Conservation (phyloP, 1,140 invertebrate genomes). For the Limonius californicus region DNA sequence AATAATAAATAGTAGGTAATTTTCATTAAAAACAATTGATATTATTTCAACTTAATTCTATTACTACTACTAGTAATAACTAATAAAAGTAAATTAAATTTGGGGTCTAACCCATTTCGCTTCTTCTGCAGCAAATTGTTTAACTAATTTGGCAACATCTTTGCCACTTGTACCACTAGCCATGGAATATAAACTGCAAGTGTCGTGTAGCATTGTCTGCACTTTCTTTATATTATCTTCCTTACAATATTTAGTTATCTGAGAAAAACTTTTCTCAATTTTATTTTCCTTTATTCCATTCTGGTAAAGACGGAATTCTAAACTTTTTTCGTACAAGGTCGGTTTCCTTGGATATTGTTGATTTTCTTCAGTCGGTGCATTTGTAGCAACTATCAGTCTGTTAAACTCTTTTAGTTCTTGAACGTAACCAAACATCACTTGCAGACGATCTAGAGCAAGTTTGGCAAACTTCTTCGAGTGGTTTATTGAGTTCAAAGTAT, state of each 20-base stretch:
- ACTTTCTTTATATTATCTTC: background rate
- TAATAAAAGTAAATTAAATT: no score
- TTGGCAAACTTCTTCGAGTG: background rate
- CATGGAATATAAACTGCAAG: background rate
- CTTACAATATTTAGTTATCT: background rate
- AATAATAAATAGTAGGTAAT: no score
- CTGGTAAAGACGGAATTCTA: background rate
- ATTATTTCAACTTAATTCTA: background rate
- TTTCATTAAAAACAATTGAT: background rate
- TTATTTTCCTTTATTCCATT: background rate
- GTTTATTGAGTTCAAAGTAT: no score
- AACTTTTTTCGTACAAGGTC: background rate
- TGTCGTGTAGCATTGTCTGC: background rate
- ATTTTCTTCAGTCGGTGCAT: background rate
- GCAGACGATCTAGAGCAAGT: background rate
- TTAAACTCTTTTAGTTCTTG: constrained; percentile 15
- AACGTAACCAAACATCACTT: constrained; percentile 3
- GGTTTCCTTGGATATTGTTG: background rate
- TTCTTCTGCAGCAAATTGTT: background rate
- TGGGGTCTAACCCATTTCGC: no score
- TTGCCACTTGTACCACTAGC: background rate
- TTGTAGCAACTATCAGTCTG: background rate
- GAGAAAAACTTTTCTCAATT: background rate
- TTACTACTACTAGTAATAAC: background rate
- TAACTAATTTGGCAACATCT: background rate